Percentiles rank a stretch among this genome's conserved stretches.
These are phyloP conservation scores for Bacillus rossius DNA, from an alignment of 1,140 invertebrate species.

Conservation along the genomic window DNA sequence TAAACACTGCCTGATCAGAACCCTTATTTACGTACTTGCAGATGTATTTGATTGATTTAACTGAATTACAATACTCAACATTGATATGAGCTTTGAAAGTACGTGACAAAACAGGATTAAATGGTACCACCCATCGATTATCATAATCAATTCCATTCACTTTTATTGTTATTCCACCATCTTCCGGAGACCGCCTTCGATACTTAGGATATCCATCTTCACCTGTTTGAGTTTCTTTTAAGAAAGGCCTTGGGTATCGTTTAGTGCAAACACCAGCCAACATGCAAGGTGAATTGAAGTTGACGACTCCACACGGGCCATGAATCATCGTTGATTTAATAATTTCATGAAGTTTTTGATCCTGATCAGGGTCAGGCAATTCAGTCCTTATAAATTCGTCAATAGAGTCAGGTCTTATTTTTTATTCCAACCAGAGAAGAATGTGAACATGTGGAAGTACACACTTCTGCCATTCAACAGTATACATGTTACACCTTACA, in stretches of 20 bases:
- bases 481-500: slow-evolving; percentile 32
- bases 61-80: slow-evolving; percentile 45
- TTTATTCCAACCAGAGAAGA: slow-evolving; percentile 38
- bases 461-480: slow-evolving; percentile 48
- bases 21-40: slow-evolving; percentile 44
- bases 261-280: slow-evolving; percentile 5
- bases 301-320: slow-evolving; percentile 39
- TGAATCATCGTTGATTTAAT: slow-evolving; percentile 45
- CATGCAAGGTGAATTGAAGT: slow-evolving; percentile 14
- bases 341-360: slow-evolving; percentile 36
- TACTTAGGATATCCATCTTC: background rate
- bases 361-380: slow-evolving; percentile 36
- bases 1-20: slow-evolving; percentile 38
- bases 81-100: slow-evolving; percentile 47
- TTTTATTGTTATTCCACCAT: slow-evolving; percentile 36
- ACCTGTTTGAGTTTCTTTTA: slow-evolving; percentile 2
- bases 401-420: slow-evolving; percentile 28
- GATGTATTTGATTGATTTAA: slow-evolving; percentile 48
- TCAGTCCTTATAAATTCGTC: slow-evolving; percentile 40
- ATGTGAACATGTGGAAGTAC: slow-evolving; percentile 46
- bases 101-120: slow-evolving; percentile 44
- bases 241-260: slow-evolving; percentile 9
- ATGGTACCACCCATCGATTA: slow-evolving; percentile 42
- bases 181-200: slow-evolving; percentile 23
- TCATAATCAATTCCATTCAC: too few species aligned